Evolutionary conservation across 1,140 invertebrate species (phyloP), one percentile per base, ranked within the genome.

Genomic region (Goniozus legneri): DNA sequence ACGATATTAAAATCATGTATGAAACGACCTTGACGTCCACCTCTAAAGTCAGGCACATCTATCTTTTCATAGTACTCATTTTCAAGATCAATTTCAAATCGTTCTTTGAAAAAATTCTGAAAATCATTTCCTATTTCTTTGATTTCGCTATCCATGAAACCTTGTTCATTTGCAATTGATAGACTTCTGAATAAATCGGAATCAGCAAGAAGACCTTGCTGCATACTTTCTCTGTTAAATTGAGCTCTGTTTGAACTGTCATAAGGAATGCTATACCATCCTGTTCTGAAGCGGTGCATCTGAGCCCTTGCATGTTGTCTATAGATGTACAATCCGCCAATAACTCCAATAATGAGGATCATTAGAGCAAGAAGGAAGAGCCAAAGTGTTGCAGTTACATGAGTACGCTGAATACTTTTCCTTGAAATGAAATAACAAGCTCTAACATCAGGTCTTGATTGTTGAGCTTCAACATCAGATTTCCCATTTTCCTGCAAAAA

Each of bases 1-100:
- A 86, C 84, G 52, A 81, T 80, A 53, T 84, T 84, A 67, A 95
- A 96, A 73, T 96, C 92, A 63, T 96, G 92, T 60, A 95, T 85
- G 62, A 94, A 92, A 32, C 87, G 79, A 18, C 89, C 89, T 20
- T 81, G 80, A 21, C 84, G 80, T 15, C 88, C 89, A 52, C 87
- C 84, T 52, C 80, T 81, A 58, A 91, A 91, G 61, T 88, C 82
- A 12, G 89, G 89, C 8, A 92, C 86, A 65, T 87, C 80, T 58
- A 92, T 86, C 62, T 85, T 85, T 58, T 91, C 87, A 65, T 83
- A 88, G 44, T 79, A 73, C 41, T 84, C 79, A 27, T 82, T 80
- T 20, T 81, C 79, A 18, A 85, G 65, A 63, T 89, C 85, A 45
- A 91, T 77, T 53, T 91, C 87, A 59, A 92, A 83, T 42, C 84